Evolutionary conservation across 2,113 vertebrate species (phyloP).

Genomic region (Strix aluco): DNA sequence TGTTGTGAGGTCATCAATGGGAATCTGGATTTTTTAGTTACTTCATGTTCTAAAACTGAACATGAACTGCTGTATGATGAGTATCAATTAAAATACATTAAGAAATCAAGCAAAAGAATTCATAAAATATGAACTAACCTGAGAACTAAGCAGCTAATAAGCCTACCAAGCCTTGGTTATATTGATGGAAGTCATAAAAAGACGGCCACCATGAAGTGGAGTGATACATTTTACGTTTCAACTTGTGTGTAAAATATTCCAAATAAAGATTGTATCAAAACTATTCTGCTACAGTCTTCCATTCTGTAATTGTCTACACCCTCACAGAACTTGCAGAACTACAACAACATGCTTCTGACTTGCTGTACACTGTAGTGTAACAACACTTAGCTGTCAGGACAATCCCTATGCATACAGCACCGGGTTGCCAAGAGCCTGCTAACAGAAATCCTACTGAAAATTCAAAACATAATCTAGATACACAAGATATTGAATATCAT

Average conservation of each 20-base stretch:
- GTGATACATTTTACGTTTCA: background rate
- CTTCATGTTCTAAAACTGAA: background rate
- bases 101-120: background rate
- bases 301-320: background rate
- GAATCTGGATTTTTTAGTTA: background rate
- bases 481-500: background rate
- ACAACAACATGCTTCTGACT: background rate
- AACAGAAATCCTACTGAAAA: background rate
- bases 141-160: background rate
- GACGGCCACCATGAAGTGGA: background rate
- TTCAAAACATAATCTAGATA: background rate
- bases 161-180: background rate
- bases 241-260: background rate
- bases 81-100: background rate
- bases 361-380: background rate
- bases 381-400: background rate
- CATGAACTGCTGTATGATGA: background rate
- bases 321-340: background rate
- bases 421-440: background rate
- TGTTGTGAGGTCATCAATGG: background rate
- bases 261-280: background rate
- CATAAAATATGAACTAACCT: background rate
- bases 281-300: background rate
- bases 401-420: background rate
- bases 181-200: background rate